Percentiles rank a stretch among this genome's conserved stretches.
phyloP scores from a whole-genome alignment of 2,888 invertebrate genomes.

The Stenodema calcarata region DNA sequence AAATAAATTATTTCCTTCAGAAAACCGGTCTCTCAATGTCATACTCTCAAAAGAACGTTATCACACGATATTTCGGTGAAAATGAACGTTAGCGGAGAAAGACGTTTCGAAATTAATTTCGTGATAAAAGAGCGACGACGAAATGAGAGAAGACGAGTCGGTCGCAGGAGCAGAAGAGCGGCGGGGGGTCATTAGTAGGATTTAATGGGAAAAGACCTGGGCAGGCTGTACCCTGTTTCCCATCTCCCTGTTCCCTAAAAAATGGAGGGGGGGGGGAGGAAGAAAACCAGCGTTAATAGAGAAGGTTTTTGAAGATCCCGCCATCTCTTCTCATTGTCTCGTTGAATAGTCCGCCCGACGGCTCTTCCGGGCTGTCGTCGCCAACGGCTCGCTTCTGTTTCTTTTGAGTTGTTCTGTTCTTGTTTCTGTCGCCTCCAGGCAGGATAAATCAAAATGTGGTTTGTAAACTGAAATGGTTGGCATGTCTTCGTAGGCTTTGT shows the following conservation, averaged over 20 bases:
- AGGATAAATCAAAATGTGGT: too few species aligned
- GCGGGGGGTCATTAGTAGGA: slow-evolving; percentile 3
- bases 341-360: neutral
- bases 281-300: neutral
- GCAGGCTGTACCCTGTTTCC: neutral
- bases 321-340: neutral
- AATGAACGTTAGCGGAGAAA: neutral
- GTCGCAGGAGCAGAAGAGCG: neutral
- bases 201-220: slow-evolving; percentile 16
- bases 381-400: too few species aligned
- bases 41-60: neutral
- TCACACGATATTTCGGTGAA: neutral
- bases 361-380: too few species aligned
- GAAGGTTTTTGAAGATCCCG: neutral
- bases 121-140: neutral
- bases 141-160: neutral
- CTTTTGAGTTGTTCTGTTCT: too few species aligned
- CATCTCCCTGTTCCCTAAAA: neutral
- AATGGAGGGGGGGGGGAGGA: neutral
- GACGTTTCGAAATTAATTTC: neutral
- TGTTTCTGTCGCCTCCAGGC: too few species aligned
- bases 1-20: too few species aligned
- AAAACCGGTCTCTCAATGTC: too few species aligned
- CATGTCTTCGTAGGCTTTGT: too few species aligned
- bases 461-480: too few species aligned